phyloP scores from a whole-genome alignment of 2,797 vertebrate genomes.

The Mormyrus hasselquistii region DNA sequence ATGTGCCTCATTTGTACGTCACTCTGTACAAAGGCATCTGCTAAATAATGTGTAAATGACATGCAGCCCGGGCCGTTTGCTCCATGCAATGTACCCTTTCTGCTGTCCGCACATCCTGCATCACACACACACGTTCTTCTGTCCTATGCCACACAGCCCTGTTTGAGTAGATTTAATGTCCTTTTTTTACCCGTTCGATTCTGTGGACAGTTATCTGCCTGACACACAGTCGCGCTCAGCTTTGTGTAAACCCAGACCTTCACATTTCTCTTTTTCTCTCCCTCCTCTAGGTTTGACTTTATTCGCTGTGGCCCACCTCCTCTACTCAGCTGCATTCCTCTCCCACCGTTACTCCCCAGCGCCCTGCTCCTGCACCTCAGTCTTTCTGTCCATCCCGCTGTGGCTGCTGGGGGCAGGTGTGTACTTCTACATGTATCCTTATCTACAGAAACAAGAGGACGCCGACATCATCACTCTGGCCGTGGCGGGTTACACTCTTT shows the following conservation, averaged over 20 bases:
- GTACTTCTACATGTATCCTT: conserved; percentile 55
- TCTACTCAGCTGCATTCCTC: conserved; percentile 64
- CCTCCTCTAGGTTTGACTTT: conserved; percentile 64
- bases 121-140: neutral
- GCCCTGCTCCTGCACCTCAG: conserved; percentile 35
- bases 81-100: neutral
- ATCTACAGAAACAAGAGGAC: conserved; percentile 44
- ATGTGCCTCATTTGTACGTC: neutral
- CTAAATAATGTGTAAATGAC: neutral
- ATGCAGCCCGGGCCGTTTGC: neutral
- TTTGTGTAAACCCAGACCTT: neutral
- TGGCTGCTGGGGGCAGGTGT: conserved; percentile 39
- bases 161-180: too few species aligned
- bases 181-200: neutral
- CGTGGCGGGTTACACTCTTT: conserved; percentile 50
- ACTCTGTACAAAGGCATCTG: neutral
- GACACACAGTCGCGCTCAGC: neutral
- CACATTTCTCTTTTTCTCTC: neutral
- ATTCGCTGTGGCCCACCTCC: conserved; percentile 69
- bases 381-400: conserved; percentile 46
- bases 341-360: conserved; percentile 53
- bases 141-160: neutral
- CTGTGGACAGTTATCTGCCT: neutral
- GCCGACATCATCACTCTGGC: conserved; percentile 48
- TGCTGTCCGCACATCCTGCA: neutral